Evolutionary conservation across 1,140 invertebrate species (phyloP).

Genomic region (Drosophila virilis): DNA sequence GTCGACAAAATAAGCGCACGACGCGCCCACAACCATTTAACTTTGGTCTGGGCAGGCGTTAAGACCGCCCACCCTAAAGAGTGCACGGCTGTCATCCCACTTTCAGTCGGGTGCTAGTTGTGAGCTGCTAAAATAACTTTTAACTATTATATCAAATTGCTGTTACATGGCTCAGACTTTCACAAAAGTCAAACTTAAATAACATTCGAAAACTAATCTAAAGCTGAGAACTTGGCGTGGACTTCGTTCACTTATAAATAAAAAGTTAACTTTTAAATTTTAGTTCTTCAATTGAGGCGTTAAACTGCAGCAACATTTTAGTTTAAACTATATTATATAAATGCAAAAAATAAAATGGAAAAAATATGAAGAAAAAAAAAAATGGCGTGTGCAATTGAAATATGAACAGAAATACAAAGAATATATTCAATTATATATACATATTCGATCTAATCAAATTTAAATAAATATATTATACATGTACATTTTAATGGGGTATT

Average conservation of each 20-base stretch:
- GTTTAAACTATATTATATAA: conserved; percentile 48
- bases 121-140: conserved; percentile 9
- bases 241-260: conserved; percentile 22
- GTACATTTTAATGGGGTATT: conserved; percentile 70
- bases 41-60: conserved; percentile 81
- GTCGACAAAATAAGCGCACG: conserved; percentile 63
- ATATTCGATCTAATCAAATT: conserved; percentile 69
- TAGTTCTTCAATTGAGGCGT: conserved; percentile 44
- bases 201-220: conserved; percentile 51
- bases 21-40: conserved; percentile 65
- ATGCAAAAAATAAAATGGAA: conserved; percentile 27
- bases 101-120: conserved; percentile 57
- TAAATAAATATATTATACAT: conserved; percentile 47
- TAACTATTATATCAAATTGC: conserved; percentile 39
- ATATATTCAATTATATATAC: conserved; percentile 57
- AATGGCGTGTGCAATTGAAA: conserved; percentile 62
- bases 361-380: conserved; percentile 10
- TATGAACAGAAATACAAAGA: conserved; percentile 51
- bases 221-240: conserved; percentile 41
- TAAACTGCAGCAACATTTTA: conserved; percentile 40
- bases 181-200: conserved; percentile 34
- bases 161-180: conserved; percentile 41
- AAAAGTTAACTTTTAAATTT: conserved; percentile 36
- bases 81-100: conserved; percentile 20
- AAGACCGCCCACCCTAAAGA: conserved; percentile 13